Conservation (phyloP, 2,113 vertebrate species). For the Ramphastos sulfuratus region DNA sequence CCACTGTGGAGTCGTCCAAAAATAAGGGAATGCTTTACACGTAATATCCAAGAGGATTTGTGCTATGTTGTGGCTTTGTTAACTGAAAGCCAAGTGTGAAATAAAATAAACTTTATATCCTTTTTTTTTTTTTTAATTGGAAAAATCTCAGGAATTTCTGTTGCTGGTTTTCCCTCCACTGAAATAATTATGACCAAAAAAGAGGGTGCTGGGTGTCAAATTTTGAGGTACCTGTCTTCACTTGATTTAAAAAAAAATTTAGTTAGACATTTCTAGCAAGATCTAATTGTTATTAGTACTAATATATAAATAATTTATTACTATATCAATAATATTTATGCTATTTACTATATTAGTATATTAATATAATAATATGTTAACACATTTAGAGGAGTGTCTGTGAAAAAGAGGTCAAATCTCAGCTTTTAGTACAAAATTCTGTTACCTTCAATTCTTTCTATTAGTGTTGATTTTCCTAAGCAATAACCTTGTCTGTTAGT, state of each 20-base stretch:
- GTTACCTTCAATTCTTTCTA: not conserved
- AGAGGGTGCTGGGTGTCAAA: not conserved
- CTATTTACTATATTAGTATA: too few relatives aligned
- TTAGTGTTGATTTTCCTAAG: not conserved
- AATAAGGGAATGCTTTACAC: slow-evolving; percentile 1
- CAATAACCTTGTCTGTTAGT: too few relatives aligned
- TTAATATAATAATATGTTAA: too few relatives aligned
- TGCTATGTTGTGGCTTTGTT: not conserved
- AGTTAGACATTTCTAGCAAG: not conserved
- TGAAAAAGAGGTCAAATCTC: not conserved
- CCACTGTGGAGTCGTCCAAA: not conserved
- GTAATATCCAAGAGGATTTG: not conserved
- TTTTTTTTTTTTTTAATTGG: not conserved
- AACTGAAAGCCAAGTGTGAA: not conserved
- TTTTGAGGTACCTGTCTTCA: not conserved
- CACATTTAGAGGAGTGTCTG: not conserved
- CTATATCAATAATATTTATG: too few relatives aligned
- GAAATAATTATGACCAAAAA: not conserved
- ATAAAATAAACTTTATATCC: not conserved
- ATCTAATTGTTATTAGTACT: not conserved
- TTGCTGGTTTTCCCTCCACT: not conserved
- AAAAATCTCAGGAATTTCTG: not conserved
- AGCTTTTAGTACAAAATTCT: not conserved
- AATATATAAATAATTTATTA: too few relatives aligned
- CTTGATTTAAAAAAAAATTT: too few relatives aligned